A percentile compares a stretch with the other conserved stretches of the same genome.
Evolutionary conservation across 2,113 vertebrate genomes (phyloP).

Genomic region (Pituophis catenifer): DNA sequence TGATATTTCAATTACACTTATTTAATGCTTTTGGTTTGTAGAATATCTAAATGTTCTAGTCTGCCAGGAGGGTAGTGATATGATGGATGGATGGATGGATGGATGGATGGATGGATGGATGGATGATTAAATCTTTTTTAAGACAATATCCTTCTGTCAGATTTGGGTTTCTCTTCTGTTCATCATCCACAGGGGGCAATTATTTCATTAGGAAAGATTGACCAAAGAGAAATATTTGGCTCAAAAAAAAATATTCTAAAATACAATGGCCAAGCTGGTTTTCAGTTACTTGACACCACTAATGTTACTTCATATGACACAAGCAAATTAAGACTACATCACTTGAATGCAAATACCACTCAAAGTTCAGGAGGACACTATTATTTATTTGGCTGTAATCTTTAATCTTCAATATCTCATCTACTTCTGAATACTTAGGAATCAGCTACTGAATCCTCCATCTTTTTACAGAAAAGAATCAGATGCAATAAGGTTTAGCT

Average conservation of each 20-base stretch:
- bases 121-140: background rate
- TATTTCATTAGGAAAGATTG: background rate
- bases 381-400: background rate
- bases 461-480: background rate
- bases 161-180: background rate
- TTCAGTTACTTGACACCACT: background rate
- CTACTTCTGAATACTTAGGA: background rate
- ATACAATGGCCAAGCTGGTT: background rate
- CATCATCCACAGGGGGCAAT: background rate
- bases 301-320: background rate
- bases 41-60: background rate
- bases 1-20: background rate
- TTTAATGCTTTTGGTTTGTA: background rate
- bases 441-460: background rate
- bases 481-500: background rate
- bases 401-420: background rate
- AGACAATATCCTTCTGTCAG: background rate
- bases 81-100: background rate
- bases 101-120: background rate
- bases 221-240: background rate
- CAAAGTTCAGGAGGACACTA: background rate
- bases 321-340: background rate
- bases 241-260: background rate
- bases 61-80: background rate
- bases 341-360: background rate